phyloP scores from a whole-genome alignment of 2,113 vertebrate genomes.

The Crypturellus undulatus region DNA sequence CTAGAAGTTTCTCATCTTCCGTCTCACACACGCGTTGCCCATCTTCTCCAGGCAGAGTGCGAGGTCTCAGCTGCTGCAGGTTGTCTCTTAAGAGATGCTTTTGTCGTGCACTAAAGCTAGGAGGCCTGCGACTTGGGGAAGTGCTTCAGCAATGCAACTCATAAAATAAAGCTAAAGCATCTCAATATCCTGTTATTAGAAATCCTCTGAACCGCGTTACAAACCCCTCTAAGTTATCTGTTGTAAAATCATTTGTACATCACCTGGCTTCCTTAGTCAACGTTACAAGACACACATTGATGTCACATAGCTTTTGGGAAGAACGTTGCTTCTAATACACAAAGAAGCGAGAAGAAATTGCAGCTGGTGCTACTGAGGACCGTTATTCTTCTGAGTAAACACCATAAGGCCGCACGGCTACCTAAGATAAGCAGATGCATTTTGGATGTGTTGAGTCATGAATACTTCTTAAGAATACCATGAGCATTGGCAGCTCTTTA shows the following conservation, averaged over 20 bases:
- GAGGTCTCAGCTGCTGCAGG: not conserved
- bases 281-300: not conserved
- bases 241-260: not conserved
- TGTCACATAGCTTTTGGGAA: not conserved
- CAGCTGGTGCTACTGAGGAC: not conserved
- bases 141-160: not conserved
- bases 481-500: not conserved
- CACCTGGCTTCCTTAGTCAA: not conserved
- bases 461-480: not conserved
- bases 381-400: not conserved
- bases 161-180: not conserved
- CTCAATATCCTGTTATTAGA: not conserved
- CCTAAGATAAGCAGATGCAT: not conserved
- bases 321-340: not conserved
- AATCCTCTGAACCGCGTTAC: not conserved
- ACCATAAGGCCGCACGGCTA: not conserved
- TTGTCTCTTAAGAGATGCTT: not conserved
- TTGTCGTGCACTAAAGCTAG: not conserved
- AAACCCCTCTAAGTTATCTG: not conserved
- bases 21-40: not conserved
- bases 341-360: not conserved
- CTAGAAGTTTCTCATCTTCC: not conserved
- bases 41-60: not conserved
- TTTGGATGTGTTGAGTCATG: not conserved
- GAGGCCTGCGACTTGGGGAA: not conserved